These are phyloP conservation scores for Zaprionus inermis DNA, from an alignment of 1,140 invertebrate genomes.

Conservation along the genomic window DNA sequence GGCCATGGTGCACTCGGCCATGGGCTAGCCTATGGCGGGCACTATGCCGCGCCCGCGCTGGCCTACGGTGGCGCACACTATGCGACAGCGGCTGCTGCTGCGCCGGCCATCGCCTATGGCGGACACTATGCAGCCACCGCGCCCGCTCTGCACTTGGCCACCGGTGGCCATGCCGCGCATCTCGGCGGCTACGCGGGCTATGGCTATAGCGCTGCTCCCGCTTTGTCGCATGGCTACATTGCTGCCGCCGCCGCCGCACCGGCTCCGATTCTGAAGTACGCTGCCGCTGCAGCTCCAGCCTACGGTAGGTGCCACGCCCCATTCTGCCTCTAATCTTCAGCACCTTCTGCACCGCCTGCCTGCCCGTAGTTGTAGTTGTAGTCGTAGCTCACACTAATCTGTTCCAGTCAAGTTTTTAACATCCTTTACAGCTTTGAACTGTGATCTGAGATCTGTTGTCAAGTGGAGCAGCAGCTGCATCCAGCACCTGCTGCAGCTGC, in stretches of 20 bases:
- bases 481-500: background rate
- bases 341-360: conserved; percentile 29
- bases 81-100: conserved; percentile 33
- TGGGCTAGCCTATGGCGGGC: conserved; percentile 50
- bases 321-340: conserved; percentile 8
- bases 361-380: background rate
- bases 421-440: conserved; percentile 15
- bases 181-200: conserved; percentile 51
- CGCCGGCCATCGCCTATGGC: conserved; percentile 48
- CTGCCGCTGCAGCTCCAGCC: conserved; percentile 70
- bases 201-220: conserved; percentile 61
- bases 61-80: conserved; percentile 35
- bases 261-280: conserved; percentile 70
- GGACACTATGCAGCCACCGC: conserved; percentile 70
- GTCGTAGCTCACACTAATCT: conserved; percentile 27
- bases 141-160: conserved; percentile 66
- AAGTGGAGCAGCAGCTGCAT: background rate
- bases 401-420: conserved; percentile 13
- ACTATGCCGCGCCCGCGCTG: conserved; percentile 43
- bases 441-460: conserved; percentile 11
- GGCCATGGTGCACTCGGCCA: conserved; percentile 21
- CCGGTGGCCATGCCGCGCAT: conserved; percentile 30
- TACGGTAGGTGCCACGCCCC: conserved; percentile 68
- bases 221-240: conserved; percentile 64
- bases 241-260: conserved; percentile 60